A percentile compares a stretch with the other conserved stretches of the same genome.
Conservation (phyloP, 2,888 invertebrate species). For the Lagria hirta region DNA sequence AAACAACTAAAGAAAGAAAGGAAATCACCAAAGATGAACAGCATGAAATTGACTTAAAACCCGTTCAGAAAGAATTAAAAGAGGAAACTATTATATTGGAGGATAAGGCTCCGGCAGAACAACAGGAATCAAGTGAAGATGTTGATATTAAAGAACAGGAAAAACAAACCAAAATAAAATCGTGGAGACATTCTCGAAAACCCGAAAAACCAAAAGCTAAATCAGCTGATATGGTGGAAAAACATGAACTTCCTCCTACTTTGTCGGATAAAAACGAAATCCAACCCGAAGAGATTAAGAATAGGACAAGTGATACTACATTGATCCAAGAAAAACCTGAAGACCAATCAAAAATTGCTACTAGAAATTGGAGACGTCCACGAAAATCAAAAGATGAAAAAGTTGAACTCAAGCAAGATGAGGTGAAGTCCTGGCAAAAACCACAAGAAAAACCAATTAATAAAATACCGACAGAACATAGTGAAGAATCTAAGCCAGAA, state of each 20-base stretch:
- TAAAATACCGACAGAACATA: not conserved
- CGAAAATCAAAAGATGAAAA: constrained; percentile 33
- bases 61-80: constrained; percentile 25
- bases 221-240: not conserved
- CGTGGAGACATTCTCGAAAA: constrained; percentile 1
- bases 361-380: constrained; percentile 11
- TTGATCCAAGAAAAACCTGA: constrained; percentile 4
- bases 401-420: constrained; percentile 6
- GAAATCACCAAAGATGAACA: constrained; percentile 48
- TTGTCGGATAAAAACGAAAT: not conserved
- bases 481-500: constrained; percentile 7
- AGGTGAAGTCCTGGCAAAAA: constrained; percentile 5
- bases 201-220: constrained; percentile 4
- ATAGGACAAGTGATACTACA: too few relatives aligned
- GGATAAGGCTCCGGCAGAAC: constrained; percentile 2
- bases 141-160: constrained; percentile 6
- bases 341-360: constrained; percentile 7
- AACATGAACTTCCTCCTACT: not conserved
- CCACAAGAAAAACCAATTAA: constrained; percentile 4
- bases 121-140: constrained; percentile 15
- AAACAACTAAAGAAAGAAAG: constrained; percentile 50
- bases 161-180: too few relatives aligned
- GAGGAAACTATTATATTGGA: constrained; percentile 6
- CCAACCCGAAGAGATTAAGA: too few relatives aligned
- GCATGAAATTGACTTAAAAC: constrained; percentile 51